Conservation (phyloP, 2,797 vertebrate genomes). For the Peromyscus melanophrys region DNA sequence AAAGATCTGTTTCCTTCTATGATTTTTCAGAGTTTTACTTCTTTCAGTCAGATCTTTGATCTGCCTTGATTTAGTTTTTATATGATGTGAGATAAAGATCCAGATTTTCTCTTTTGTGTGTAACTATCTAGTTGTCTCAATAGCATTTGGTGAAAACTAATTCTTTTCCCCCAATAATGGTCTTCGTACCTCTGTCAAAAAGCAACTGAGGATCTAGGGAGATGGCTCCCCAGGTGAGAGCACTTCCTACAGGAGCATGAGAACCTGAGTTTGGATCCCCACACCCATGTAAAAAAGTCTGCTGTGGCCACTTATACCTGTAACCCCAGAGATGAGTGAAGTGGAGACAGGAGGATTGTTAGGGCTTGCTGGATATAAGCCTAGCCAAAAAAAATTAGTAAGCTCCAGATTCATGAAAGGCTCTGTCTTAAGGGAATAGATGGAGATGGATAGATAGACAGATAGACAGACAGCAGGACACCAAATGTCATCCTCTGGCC, state of each 20-base stretch:
- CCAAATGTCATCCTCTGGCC: neutral
- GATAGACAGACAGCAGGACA: neutral
- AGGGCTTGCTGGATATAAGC: neutral
- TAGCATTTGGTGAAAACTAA: neutral
- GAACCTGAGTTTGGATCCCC: neutral
- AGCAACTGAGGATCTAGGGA: neutral
- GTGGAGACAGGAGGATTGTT: neutral
- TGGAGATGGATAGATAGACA: neutral
- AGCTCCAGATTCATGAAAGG: neutral
- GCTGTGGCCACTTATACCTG: neutral
- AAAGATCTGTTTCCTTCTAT: neutral
- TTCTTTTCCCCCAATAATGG: neutral
- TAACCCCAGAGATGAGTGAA: neutral
- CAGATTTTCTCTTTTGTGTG: neutral
- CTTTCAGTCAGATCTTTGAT: neutral
- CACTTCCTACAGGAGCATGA: neutral
- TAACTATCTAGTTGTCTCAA: neutral
- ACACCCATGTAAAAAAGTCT: neutral
- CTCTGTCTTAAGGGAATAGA: neutral
- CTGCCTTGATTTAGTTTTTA: neutral
- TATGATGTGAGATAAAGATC: neutral
- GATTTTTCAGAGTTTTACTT: neutral
- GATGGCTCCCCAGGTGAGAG: neutral
- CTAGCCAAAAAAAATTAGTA: neutral
- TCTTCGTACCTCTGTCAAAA: neutral